Conservation (phyloP, 2,888 invertebrate species). For the Drosophila quinaria region DNA sequence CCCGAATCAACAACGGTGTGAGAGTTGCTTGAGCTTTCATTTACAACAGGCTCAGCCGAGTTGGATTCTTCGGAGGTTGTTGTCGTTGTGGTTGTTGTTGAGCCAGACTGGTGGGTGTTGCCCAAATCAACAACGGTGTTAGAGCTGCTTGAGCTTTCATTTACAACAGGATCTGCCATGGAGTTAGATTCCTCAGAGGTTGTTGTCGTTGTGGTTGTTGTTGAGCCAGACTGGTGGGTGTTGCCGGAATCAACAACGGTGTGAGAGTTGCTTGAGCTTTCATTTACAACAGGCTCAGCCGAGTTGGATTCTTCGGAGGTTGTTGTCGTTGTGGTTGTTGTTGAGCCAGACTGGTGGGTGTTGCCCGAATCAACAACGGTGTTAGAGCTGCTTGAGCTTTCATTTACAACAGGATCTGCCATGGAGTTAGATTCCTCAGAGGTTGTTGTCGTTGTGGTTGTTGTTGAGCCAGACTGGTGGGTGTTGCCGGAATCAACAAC, state of each 20-base stretch:
- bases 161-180: background rate
- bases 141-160: background rate
- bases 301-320: background rate
- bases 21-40: too few relatives aligned
- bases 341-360: conserved; percentile 6
- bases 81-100: too few relatives aligned
- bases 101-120: conserved; percentile 3
- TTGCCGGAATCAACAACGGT: background rate
- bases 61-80: too few relatives aligned
- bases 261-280: background rate
- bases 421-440: background rate
- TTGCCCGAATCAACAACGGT: conserved; percentile 2
- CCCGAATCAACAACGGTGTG: too few relatives aligned
- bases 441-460: conserved; percentile 16
- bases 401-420: background rate
- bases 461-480: conserved; percentile 16
- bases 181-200: background rate
- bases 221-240: conserved; percentile 8
- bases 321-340: conserved; percentile 14
- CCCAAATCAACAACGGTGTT: conserved; percentile 6
- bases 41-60: too few relatives aligned
- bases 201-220: conserved; percentile 19
- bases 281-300: background rate
- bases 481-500: conserved; percentile 5
- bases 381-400: background rate